Evolutionary conservation across 2,888 invertebrate species (phyloP).

Genomic region (Acronicta leporina): DNA sequence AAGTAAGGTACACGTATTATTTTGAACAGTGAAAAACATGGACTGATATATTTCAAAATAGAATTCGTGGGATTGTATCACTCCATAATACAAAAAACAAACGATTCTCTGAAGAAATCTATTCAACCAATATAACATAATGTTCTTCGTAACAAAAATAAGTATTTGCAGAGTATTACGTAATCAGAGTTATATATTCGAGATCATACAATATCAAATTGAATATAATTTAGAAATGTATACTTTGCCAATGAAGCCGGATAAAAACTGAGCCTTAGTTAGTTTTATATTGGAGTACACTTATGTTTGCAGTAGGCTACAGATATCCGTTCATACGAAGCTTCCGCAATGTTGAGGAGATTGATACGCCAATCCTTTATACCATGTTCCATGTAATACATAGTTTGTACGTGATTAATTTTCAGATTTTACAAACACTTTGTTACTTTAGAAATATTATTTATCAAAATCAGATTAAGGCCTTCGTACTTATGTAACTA

Average conservation of each 20-base stretch:
- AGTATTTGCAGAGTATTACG: not conserved
- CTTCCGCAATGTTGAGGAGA: constrained; percentile 24
- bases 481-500: too few relatives aligned
- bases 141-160: not conserved
- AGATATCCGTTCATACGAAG: constrained; percentile 16
- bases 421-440: not conserved
- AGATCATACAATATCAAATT: constrained; percentile 4
- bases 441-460: too few relatives aligned
- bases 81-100: not conserved
- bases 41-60: too few relatives aligned
- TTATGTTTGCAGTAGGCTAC: constrained; percentile 6
- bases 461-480: too few relatives aligned
- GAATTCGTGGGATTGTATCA: too few relatives aligned
- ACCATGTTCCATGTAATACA: too few relatives aligned
- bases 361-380: constrained; percentile 17
- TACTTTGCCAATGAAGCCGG: constrained; percentile 9
- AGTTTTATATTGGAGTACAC: constrained; percentile 28
- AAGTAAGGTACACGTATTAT: too few relatives aligned
- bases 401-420: too few relatives aligned
- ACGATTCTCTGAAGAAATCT: not conserved
- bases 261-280: constrained; percentile 17
- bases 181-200: not conserved
- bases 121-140: not conserved
- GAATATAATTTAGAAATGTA: constrained; percentile 11
- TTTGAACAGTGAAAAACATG: too few relatives aligned